Conservation (phyloP, 2,888 invertebrate species). For the Chalcis sispes region DNA sequence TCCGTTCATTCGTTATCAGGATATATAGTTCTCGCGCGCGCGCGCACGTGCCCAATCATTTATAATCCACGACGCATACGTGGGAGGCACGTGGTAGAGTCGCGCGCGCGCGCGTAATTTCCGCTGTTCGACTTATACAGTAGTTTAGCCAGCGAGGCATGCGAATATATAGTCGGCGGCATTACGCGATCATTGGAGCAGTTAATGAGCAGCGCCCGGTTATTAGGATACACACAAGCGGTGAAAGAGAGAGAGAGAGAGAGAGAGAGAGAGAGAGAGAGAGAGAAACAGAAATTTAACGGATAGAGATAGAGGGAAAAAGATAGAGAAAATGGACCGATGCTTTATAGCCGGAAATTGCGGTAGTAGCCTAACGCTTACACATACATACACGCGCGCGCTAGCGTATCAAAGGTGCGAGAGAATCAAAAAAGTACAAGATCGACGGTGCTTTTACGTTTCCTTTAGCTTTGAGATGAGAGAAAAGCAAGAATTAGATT, state of each 20-base stretch:
- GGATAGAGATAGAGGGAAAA: no score
- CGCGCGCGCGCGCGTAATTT: conserved; percentile 18
- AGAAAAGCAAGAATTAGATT: conserved; percentile 20
- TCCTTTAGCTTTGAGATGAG: neutral
- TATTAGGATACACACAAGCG: conserved; percentile 32
- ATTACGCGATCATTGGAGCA: conserved; percentile 52
- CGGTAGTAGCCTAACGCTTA: conserved; percentile 2
- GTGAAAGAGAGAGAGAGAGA: no score
- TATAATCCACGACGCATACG: conserved; percentile 25
- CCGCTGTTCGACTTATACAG: neutral
- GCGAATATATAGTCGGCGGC: neutral
- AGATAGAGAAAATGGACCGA: conserved; percentile 8
- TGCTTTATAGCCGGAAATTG: conserved; percentile 52
- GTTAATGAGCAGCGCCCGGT: conserved; percentile 41
- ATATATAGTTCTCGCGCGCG: no score
- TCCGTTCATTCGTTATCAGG: no score
- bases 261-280: no score
- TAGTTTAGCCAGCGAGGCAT: neutral
- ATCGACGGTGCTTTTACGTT: neutral
- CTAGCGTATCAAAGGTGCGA: conserved; percentile 25
- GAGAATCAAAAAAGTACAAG: conserved; percentile 33
- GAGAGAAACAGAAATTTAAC: no score
- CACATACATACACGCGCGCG: no score
- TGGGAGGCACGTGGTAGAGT: conserved; percentile 41
- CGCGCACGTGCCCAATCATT: conserved; percentile 35